A percentile compares a stretch with the other conserved stretches of the same genome.
Evolutionary conservation across 2,113 vertebrate genomes (phyloP).

Genomic region (Shinisaurus crocodilurus): DNA sequence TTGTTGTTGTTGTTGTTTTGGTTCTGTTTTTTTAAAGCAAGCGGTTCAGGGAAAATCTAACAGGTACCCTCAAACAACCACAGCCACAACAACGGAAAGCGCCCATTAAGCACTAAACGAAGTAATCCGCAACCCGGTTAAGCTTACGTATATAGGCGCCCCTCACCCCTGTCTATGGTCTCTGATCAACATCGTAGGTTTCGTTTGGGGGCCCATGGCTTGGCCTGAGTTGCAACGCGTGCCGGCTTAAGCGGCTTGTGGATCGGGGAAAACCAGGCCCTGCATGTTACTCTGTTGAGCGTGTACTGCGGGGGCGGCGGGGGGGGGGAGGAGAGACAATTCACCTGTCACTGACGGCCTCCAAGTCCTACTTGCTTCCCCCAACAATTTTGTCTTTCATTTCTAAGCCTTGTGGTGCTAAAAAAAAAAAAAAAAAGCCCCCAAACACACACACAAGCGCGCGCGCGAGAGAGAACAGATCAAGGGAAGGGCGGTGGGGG

Average conservation of each 20-base stretch:
- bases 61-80: neutral
- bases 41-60: neutral
- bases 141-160: no score
- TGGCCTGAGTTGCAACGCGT: neutral
- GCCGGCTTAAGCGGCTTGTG: neutral
- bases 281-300: neutral
- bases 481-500: neutral
- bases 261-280: neutral
- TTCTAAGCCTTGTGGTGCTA: neutral
- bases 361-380: rapidly evolving
- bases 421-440: rapidly evolving
- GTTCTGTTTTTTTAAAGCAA: neutral
- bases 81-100: neutral
- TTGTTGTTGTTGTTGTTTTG: rapidly evolving
- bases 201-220: no score
- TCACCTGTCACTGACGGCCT: neutral
- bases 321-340: neutral
- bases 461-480: no score
- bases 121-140: neutral
- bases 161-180: no score
- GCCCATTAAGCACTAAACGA: neutral
- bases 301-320: neutral
- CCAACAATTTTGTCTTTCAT: neutral
- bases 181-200: no score
- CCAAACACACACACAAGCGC: no score